Conservation (phyloP, 2,888 invertebrate genomes). For the Drosophila aldrichi region DNA sequence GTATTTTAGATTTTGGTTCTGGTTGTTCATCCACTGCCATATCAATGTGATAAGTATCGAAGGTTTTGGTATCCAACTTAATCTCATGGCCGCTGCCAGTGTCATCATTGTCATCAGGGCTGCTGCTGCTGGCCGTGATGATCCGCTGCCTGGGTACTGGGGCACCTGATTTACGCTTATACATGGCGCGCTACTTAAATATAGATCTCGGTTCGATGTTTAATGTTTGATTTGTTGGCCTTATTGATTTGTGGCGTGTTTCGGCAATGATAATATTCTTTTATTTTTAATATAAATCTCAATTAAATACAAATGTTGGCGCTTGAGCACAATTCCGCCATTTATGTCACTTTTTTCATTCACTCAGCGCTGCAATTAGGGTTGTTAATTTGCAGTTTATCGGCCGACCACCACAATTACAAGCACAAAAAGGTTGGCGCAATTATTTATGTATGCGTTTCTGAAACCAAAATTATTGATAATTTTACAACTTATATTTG, state of each 20-base stretch:
- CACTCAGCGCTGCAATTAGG: conserved; percentile 58
- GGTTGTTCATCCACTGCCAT: conserved; percentile 32
- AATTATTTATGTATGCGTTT: conserved; percentile 18
- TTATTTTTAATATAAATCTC: conserved; percentile 57
- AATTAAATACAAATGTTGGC: conserved; percentile 81
- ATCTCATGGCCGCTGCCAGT: conserved; percentile 34
- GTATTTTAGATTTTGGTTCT: conserved; percentile 22
- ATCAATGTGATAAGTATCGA: conserved; percentile 47
- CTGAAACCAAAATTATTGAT: background rate
- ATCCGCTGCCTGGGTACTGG: conserved; percentile 55
- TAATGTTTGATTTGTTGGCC: conserved; percentile 35
- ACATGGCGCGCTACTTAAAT: conserved; percentile 60
- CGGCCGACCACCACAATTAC: conserved; percentile 35
- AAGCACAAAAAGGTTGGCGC: conserved; percentile 41
- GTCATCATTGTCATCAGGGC: conserved; percentile 52
- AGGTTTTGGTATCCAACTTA: conserved; percentile 40
- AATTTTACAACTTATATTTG: background rate
- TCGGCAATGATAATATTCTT: conserved; percentile 34
- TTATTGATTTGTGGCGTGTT: conserved; percentile 34
- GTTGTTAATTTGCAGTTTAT: conserved; percentile 34
- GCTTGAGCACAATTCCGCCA: conserved; percentile 83
- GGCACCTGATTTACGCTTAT: conserved; percentile 69
- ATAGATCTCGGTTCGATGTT: conserved; percentile 24
- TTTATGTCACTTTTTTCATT: conserved; percentile 83
- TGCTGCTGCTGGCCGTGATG: conserved; percentile 45